Conservation (phyloP, 2,113 vertebrate species). For the Tachycineta bicolor region DNA sequence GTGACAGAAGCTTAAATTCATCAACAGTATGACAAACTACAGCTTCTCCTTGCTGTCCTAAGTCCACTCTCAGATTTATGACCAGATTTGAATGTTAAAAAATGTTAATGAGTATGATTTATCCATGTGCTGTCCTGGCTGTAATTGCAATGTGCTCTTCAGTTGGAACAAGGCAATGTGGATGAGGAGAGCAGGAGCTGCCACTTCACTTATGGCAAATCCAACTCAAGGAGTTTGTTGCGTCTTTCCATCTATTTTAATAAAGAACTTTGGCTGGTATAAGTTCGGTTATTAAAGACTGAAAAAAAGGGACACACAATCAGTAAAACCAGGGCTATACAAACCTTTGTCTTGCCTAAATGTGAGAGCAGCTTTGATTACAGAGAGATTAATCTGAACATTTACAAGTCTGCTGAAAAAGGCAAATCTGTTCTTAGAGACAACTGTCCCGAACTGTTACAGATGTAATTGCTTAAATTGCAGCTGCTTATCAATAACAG, state of each 20-base stretch:
- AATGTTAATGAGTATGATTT: background rate
- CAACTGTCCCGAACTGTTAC: background rate
- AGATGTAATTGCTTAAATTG: background rate
- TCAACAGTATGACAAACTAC: background rate
- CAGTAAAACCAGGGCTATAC: background rate
- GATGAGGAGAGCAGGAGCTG: background rate
- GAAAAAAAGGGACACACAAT: too few relatives aligned
- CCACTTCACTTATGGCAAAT: background rate
- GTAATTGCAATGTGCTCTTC: background rate
- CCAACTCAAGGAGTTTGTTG: background rate
- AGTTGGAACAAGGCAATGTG: fast-evolving
- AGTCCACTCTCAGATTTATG: background rate
- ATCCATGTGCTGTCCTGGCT: background rate
- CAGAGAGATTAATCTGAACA: background rate
- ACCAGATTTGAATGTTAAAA: background rate
- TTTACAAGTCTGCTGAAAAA: background rate
- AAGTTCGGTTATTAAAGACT: background rate
- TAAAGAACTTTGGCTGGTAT: background rate
- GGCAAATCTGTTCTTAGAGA: background rate
- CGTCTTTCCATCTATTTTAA: background rate
- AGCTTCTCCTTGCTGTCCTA: background rate
- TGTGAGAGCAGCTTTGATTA: background rate
- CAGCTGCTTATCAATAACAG: background rate
- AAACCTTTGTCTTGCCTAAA: background rate
- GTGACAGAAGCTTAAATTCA: slow-evolving; percentile 18